Percentiles rank a stretch among this genome's conserved stretches.
phyloP scores from a whole-genome alignment of 1,140 invertebrate genomes.

The Chlorops oryzae region DNA sequence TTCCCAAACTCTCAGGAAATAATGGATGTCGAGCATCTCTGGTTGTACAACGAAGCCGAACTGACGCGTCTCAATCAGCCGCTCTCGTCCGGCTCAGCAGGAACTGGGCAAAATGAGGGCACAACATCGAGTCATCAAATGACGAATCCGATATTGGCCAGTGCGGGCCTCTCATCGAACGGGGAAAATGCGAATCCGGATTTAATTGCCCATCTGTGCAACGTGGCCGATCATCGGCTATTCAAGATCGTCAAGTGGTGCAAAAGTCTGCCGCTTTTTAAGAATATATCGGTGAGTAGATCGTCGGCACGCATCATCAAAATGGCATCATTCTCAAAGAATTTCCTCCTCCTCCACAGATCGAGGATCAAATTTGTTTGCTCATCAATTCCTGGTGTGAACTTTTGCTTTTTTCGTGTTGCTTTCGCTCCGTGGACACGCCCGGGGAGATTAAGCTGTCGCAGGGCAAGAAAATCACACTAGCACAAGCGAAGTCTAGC shows the following conservation, averaged over 20 bases:
- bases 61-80: slow-evolving; percentile 54
- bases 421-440: slow-evolving; percentile 78
- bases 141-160: slow-evolving; percentile 57
- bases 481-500: slow-evolving; percentile 53
- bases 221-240: slow-evolving; percentile 89
- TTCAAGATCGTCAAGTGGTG: slow-evolving; percentile 99
- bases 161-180: slow-evolving; percentile 55
- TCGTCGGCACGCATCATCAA: too few species aligned
- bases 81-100: slow-evolving; percentile 29
- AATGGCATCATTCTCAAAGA: neutral
- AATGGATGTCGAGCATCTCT: slow-evolving; percentile 89
- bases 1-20: slow-evolving; percentile 63
- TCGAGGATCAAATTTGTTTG: slow-evolving; percentile 93
- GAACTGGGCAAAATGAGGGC: slow-evolving; percentile 33
- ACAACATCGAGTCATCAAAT: slow-evolving; percentile 44
- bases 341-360: slow-evolving; percentile 50
- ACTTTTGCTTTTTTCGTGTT: slow-evolving; percentile 85
- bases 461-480: slow-evolving; percentile 67
- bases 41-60: slow-evolving; percentile 79
- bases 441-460: slow-evolving; percentile 81
- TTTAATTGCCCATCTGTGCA: slow-evolving; percentile 81
- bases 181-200: slow-evolving; percentile 68
- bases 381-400: slow-evolving; percentile 98
- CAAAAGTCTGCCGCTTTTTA: slow-evolving; percentile 92
- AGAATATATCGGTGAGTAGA: slow-evolving; percentile 78